Conservation (phyloP, 2,888 invertebrate species). For the Philereme vetulata region DNA sequence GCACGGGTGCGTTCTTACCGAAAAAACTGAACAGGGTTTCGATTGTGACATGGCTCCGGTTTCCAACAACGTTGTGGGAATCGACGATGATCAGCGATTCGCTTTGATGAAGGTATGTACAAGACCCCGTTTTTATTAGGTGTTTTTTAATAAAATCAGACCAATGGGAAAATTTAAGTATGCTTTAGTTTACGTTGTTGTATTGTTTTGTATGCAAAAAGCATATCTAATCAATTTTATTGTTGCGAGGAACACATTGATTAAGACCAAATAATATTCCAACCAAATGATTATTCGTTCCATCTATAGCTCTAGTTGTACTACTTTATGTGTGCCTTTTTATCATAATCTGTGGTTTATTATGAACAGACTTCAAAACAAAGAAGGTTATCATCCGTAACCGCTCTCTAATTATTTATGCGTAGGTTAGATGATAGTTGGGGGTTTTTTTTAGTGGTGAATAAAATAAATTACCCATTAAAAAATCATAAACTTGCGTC, state of each 20-base stretch:
- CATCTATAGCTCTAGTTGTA: background rate
- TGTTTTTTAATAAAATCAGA: background rate
- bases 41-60: constrained; percentile 70
- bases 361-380: too few relatives aligned
- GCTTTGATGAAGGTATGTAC: constrained; percentile 89
- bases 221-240: constrained; percentile 33
- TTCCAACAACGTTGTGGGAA: constrained; percentile 73
- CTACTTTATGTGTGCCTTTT: too few relatives aligned
- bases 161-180: constrained; percentile 16
- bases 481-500: too few relatives aligned
- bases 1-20: constrained; percentile 30
- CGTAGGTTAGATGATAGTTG: too few relatives aligned
- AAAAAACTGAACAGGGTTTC: constrained; percentile 11
- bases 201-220: constrained; percentile 16
- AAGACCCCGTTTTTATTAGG: background rate
- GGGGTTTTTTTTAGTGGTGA: too few relatives aligned
- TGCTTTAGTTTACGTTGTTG: constrained; percentile 31
- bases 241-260: background rate
- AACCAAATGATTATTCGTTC: too few relatives aligned
- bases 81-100: constrained; percentile 90
- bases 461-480: too few relatives aligned
- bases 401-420: too few relatives aligned
- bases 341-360: too few relatives aligned
- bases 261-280: too few relatives aligned
- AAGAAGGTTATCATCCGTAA: too few relatives aligned